These are phyloP conservation scores for Elysia crispata DNA, from an alignment of 2,888 invertebrate species.

Conservation along the genomic window DNA sequence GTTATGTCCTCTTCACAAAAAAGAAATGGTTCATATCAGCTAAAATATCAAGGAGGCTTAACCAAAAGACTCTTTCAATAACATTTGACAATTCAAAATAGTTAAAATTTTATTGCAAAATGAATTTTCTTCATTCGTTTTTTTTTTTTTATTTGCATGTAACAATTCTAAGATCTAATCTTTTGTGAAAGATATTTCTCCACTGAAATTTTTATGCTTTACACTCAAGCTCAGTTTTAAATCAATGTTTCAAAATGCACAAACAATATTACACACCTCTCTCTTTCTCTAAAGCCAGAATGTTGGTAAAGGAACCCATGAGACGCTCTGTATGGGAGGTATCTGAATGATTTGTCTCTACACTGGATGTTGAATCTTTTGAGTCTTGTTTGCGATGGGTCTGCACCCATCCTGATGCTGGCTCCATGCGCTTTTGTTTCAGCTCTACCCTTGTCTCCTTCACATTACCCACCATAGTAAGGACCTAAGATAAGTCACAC, in stretches of 20 bases:
- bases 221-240: not conserved
- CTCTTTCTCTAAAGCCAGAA: conserved; percentile 36
- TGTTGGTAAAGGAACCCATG: conserved; percentile 41
- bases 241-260: too few species aligned
- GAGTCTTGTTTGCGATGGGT: conserved; percentile 76
- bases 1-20: too few species aligned
- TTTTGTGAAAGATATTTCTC: too few species aligned
- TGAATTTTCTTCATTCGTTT: too few species aligned
- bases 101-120: too few species aligned
- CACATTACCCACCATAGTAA: conserved; percentile 97
- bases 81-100: too few species aligned
- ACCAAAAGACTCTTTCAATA: too few species aligned
- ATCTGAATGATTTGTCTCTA: conserved; percentile 70
- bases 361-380: conserved; percentile 72
- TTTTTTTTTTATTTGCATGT: too few species aligned
- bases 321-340: conserved; percentile 56
- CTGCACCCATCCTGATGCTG: conserved; percentile 67
- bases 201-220: not conserved
- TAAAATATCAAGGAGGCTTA: too few species aligned
- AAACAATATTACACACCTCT: conserved; percentile 5
- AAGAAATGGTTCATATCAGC: too few species aligned
- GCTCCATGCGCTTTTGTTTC: conserved; percentile 82
- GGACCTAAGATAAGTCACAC: conserved; percentile 82
- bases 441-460: conserved; percentile 95
- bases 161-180: too few species aligned